Base-by-base conservation (phyloP, 2,797 vertebrate genomes). In the Mionectes olivaceus region DNA sequence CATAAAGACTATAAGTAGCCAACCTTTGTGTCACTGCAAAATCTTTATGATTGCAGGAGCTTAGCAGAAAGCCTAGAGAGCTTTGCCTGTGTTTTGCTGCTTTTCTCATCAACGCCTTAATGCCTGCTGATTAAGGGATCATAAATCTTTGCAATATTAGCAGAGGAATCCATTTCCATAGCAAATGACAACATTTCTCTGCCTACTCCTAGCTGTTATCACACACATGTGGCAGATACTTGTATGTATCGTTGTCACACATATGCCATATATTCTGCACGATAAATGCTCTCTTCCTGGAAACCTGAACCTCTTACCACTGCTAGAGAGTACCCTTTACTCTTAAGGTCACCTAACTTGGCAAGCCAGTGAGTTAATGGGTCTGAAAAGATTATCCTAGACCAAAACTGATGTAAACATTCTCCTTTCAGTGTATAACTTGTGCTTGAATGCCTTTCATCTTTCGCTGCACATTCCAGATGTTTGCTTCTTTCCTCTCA, bases 341-440 rank as follows among this genome's bases (percentile, higher is more conserved):
- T 95, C 73, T 85, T 90, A 75, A 95, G 95, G 93, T 97, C 92
- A 89, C 67, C 83, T 83, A 30, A 76, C 88, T 94, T 93, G 79
- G 96, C 91, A 94, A 96, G 75, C 90, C 90, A 94, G 94, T 76
- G 75, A 92, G 91, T 89, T 97, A 97, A 97, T 96, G 90, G 90
- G 73, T 83, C 92, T 90, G 70, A 88, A 95, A 96, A 95, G 91
- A 96, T 95, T 93, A 87, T 84, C 83, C 74, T 93, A 87, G 88
- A 78, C 81, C 74, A 93, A 93, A 96, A 94, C 22, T 60, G 87
- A 84, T 89, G 93, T 96, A 97, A 97, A 96, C 95, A 96, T 87
- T 96, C 84, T 71, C 69, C 39, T 94, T 95, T 95, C 85, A 74
- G 35, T 92, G 83, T 55, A 47, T 84, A 93, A 89, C 1, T 44